Conservation (phyloP, 1,140 invertebrate genomes). For the Cheumatopsyche charites region DNA sequence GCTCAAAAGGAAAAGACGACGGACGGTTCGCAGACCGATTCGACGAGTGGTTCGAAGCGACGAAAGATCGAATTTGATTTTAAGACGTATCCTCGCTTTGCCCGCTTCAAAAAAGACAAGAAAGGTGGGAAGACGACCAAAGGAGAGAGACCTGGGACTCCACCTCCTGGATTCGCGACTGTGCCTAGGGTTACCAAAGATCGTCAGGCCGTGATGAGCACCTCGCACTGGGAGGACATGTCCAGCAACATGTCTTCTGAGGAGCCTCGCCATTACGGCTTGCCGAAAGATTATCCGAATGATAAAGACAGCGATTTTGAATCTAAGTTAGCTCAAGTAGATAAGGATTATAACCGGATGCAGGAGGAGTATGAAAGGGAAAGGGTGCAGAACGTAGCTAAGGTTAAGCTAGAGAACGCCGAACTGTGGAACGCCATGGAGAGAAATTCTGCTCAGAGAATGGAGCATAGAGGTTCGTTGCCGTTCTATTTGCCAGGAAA, state of each 20-base stretch:
- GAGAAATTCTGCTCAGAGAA: slow-evolving; percentile 37
- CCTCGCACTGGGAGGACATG: slow-evolving; percentile 41
- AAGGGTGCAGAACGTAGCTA: slow-evolving; percentile 31
- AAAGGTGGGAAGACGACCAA: slow-evolving; percentile 57
- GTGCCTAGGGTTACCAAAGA: slow-evolving; percentile 52
- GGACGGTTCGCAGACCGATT: slow-evolving; percentile 51
- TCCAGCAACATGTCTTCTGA: slow-evolving; percentile 37
- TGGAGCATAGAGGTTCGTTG: slow-evolving; percentile 43
- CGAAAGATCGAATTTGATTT: slow-evolving; percentile 70
- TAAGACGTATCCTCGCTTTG: slow-evolving; percentile 77
- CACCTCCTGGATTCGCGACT: slow-evolving; percentile 57
- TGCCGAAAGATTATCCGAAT: slow-evolving; percentile 29
- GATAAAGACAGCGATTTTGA: slow-evolving; percentile 40
- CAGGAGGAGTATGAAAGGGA: slow-evolving; percentile 48
- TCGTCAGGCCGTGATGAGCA: slow-evolving; percentile 36
- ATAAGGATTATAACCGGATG: slow-evolving; percentile 46
- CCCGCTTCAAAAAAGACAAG: slow-evolving; percentile 72
- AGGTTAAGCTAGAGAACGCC: slow-evolving; percentile 43
- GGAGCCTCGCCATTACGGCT: slow-evolving; percentile 43
- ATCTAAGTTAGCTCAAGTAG: slow-evolving; percentile 44
- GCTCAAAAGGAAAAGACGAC: slow-evolving; percentile 24
- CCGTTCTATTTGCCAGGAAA: slow-evolving; percentile 34
- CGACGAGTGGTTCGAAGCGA: slow-evolving; percentile 47
- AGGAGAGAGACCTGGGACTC: slow-evolving; percentile 60
- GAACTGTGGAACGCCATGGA: slow-evolving; percentile 47